phyloP scores from a whole-genome alignment of 2,888 invertebrate species.

The Chrysolina haemoptera region DNA sequence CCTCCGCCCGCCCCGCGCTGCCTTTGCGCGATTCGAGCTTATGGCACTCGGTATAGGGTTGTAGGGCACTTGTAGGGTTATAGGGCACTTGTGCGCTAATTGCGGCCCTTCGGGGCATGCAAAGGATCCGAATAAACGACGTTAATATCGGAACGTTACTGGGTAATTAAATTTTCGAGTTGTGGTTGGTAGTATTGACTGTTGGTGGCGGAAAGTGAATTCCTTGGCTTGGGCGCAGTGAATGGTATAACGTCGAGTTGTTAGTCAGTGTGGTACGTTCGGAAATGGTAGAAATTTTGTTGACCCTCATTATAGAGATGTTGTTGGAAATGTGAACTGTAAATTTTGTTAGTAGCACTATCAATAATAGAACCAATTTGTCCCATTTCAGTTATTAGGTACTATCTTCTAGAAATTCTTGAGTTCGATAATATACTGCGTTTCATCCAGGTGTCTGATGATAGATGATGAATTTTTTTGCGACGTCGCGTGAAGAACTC shows the following conservation, averaged over 20 bases:
- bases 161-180: slow-evolving; percentile 47
- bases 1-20: slow-evolving; percentile 19
- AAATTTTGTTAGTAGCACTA: too few species aligned
- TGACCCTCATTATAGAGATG: not conserved
- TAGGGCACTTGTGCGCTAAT: slow-evolving; percentile 47
- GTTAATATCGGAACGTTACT: slow-evolving; percentile 45
- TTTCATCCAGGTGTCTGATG: too few species aligned
- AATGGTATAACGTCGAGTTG: not conserved
- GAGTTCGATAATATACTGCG: too few species aligned
- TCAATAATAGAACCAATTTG: too few species aligned
- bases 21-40: slow-evolving; percentile 15
- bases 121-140: slow-evolving; percentile 47
- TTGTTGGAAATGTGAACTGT: not conserved
- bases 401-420: too few species aligned
- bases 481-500: too few species aligned
- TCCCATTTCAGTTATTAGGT: too few species aligned
- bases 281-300: not conserved
- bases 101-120: slow-evolving; percentile 46
- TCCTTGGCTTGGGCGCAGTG: slow-evolving; percentile 24
- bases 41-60: slow-evolving; percentile 27
- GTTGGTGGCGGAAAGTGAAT: slow-evolving; percentile 37
- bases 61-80: slow-evolving; percentile 41
- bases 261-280: not conserved
- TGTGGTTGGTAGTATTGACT: slow-evolving; percentile 38
- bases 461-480: too few species aligned